Evolutionary conservation across 1,140 invertebrate genomes (phyloP).

Genomic region (Pogonognathellus flavescens): DNA sequence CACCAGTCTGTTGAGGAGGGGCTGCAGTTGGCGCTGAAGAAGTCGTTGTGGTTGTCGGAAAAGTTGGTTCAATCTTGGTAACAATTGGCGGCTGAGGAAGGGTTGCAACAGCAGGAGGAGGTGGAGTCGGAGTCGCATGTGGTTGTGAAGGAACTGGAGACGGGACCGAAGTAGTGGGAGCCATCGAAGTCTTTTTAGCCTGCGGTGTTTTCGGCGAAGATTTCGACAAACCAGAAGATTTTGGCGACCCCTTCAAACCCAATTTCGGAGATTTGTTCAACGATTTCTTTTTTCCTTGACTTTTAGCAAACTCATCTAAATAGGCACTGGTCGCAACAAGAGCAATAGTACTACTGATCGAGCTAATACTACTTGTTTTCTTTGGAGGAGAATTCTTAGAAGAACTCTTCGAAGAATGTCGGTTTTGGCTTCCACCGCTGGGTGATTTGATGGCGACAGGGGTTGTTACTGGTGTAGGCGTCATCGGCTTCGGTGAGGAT

Average conservation of each 20-base stretch:
- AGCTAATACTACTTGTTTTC: conserved; percentile 32
- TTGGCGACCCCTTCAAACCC: neutral
- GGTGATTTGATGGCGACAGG: neutral
- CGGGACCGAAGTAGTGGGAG: neutral
- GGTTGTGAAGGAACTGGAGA: neutral
- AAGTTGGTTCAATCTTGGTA: neutral
- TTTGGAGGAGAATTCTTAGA: conserved; percentile 28
- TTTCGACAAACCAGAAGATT: neutral
- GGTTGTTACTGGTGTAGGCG: conserved; percentile 11
- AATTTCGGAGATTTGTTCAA: conserved; percentile 11
- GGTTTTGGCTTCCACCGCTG: neutral
- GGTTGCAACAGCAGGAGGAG: neutral
- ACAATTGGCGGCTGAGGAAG: neutral
- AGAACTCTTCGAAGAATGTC: neutral
- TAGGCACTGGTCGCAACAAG: neutral
- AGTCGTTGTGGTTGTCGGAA: neutral
- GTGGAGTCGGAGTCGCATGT: no score
- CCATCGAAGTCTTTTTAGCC: neutral
- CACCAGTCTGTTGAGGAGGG: conserved; percentile 4
- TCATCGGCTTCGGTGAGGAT: neutral
- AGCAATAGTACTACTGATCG: neutral
- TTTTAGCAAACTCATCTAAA: conserved; percentile 13
- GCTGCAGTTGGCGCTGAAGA: neutral
- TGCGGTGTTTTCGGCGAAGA: neutral
- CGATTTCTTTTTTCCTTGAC: conserved; percentile 34